These are phyloP conservation scores for Melitaea cinxia DNA, from an alignment of 1,140 invertebrate species.

Conservation along the genomic window DNA sequence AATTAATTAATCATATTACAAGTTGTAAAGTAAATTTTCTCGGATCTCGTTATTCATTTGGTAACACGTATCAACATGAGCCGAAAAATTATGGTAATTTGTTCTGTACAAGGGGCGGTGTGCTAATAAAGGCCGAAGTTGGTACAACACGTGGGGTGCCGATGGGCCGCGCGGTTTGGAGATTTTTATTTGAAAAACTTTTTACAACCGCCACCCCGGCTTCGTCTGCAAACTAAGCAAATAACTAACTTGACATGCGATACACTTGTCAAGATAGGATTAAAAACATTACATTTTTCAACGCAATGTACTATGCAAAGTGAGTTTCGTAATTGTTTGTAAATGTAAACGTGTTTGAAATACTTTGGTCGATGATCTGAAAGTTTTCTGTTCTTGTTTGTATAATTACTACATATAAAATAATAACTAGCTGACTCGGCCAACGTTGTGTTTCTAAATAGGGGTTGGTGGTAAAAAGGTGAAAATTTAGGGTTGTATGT, in stretches of 20 bases:
- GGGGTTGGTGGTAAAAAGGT: too few relatives aligned
- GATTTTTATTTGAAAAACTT: slow-evolving; percentile 77
- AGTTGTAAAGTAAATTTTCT: slow-evolving; percentile 5
- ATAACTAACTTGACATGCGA: slow-evolving; percentile 60
- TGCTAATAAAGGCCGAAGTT: slow-evolving; percentile 50
- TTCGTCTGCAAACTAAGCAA: slow-evolving; percentile 76
- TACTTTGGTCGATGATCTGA: too few relatives aligned
- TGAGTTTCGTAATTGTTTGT: too few relatives aligned
- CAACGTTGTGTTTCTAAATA: too few relatives aligned
- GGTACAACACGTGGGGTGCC: slow-evolving; percentile 60
- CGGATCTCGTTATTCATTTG: slow-evolving; percentile 11
- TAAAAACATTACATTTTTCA: not conserved
- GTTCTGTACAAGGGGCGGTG: slow-evolving; percentile 36
- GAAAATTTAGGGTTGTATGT: too few relatives aligned
- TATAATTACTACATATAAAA: too few relatives aligned
- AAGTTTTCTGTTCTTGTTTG: too few relatives aligned
- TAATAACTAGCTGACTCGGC: too few relatives aligned
- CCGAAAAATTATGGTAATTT: slow-evolving; percentile 44
- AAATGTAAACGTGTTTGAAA: too few relatives aligned
- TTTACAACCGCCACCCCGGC: slow-evolving; percentile 55
- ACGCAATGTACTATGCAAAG: too few relatives aligned
- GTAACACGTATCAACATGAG: slow-evolving; percentile 34
- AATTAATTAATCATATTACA: not conserved
- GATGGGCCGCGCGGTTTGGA: slow-evolving; percentile 46
- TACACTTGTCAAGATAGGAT: slow-evolving; percentile 39